Evolutionary conservation across 2,888 invertebrate genomes (phyloP).

Genomic region (Geotrupes spiniger): DNA sequence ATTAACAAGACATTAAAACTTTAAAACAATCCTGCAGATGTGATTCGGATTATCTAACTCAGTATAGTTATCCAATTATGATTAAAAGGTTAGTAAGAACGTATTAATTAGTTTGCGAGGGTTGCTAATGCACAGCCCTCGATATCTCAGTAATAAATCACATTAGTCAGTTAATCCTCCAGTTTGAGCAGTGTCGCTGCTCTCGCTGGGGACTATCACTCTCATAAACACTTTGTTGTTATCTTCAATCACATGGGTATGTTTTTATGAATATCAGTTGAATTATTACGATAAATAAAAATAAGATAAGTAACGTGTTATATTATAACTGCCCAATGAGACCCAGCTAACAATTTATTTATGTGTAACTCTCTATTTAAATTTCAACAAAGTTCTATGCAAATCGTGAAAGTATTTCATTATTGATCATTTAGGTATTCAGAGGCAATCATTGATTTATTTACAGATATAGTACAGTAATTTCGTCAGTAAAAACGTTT

Average conservation of each 20-base stretch:
- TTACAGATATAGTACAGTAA: no score
- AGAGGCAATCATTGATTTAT: no score
- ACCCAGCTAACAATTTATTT: no score
- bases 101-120: constrained; percentile 48
- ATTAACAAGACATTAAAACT: constrained; percentile 49
- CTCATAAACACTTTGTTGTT: constrained; percentile 30
- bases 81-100: constrained; percentile 41
- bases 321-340: no score
- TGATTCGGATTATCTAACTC: constrained; percentile 39
- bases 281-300: no score
- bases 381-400: no score
- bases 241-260: constrained; percentile 21
- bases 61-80: constrained; percentile 52
- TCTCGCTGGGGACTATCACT: constrained; percentile 26
- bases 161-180: constrained; percentile 48
- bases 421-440: no score
- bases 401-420: no score
- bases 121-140: constrained; percentile 42
- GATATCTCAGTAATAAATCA: constrained; percentile 49
- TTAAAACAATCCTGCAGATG: constrained; percentile 42
- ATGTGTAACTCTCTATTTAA: no score
- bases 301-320: no score
- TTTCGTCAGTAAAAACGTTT: no score
- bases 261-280: background rate
- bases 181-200: constrained; percentile 36